Conservation (phyloP, 2,113 vertebrate species). For the Morone saxatilis region DNA sequence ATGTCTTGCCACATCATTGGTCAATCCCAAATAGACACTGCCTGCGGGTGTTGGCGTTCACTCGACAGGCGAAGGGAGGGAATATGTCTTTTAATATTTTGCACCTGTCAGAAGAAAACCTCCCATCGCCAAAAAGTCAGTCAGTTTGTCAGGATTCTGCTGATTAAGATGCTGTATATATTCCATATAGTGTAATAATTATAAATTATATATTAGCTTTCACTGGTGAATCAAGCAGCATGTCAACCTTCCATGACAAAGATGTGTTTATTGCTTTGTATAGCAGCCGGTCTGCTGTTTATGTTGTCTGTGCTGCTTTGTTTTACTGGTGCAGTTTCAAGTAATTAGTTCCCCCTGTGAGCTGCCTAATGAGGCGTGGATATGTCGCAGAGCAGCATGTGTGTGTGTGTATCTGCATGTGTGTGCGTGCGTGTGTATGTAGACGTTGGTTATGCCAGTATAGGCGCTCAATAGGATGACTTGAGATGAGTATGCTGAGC, state of each 20-base stretch:
- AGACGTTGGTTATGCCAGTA: slow-evolving; percentile 2
- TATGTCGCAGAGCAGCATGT: slow-evolving; percentile 71
- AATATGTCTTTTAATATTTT: slow-evolving; percentile 38
- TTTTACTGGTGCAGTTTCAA: slow-evolving; percentile 77
- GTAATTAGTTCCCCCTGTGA: slow-evolving; percentile 83
- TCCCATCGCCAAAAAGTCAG: slow-evolving; percentile 8
- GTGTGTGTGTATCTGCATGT: slow-evolving; percentile 41
- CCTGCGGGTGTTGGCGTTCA: neutral
- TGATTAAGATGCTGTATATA: neutral
- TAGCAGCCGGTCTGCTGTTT: slow-evolving; percentile 58
- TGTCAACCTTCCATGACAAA: slow-evolving; percentile 43
- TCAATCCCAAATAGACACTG: slow-evolving; percentile 35
- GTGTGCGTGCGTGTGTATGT: neutral
- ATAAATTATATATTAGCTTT: slow-evolving; percentile 27
- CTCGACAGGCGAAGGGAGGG: slow-evolving; percentile 6
- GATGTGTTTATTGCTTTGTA: slow-evolving; percentile 67
- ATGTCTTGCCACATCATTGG: slow-evolving; percentile 30
- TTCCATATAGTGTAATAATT: slow-evolving; percentile 21
- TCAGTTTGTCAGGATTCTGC: slow-evolving; percentile 16
- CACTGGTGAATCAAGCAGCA: slow-evolving; percentile 30
- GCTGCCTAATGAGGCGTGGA: slow-evolving; percentile 80
- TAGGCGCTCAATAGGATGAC: slow-evolving; percentile 60
- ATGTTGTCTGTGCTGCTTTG: slow-evolving; percentile 66
- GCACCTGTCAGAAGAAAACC: slow-evolving; percentile 4
- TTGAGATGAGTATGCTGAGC: slow-evolving; percentile 69